Conservation (phyloP, 1,140 invertebrate genomes). For the Phortica variegata region DNA sequence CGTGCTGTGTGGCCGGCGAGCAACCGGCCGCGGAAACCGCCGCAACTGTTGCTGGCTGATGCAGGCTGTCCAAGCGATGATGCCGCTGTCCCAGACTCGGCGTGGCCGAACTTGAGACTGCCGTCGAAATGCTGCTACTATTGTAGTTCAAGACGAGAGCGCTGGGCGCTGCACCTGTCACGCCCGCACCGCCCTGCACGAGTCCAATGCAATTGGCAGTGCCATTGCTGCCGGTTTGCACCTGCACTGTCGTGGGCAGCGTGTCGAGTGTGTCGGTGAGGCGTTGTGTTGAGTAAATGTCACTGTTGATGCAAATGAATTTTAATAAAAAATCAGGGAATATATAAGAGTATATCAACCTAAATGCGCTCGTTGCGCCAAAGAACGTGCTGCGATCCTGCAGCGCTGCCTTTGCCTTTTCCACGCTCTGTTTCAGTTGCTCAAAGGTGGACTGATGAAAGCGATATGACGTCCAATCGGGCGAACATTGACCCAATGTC, state of each 20-base stretch:
- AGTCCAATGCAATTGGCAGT: slow-evolving; percentile 43
- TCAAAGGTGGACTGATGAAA: slow-evolving; percentile 81
- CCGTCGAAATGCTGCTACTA: slow-evolving; percentile 40
- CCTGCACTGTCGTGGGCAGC: slow-evolving; percentile 35
- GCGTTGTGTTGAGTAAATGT: slow-evolving; percentile 53
- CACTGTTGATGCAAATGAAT: slow-evolving; percentile 21
- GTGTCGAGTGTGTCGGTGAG: slow-evolving; percentile 49
- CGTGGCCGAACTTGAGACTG: slow-evolving; percentile 27
- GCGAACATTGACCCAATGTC: slow-evolving; percentile 57
- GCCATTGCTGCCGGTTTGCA: slow-evolving; percentile 27
- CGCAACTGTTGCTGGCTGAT: slow-evolving; percentile 20
- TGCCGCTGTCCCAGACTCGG: slow-evolving; percentile 30
- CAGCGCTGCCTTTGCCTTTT: slow-evolving; percentile 83
- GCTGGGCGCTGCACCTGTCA: slow-evolving; percentile 28
- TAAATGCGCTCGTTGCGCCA: slow-evolving; percentile 53
- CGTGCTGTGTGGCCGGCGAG: slow-evolving; percentile 46
- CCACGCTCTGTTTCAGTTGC: slow-evolving; percentile 83
- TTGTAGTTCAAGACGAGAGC: slow-evolving; percentile 48
- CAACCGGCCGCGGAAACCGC: slow-evolving; percentile 28
- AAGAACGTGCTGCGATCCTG: slow-evolving; percentile 60
- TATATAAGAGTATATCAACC: slow-evolving; percentile 23
- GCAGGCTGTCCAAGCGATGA: slow-evolving; percentile 45
- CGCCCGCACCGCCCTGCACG: slow-evolving; percentile 23
- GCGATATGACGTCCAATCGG: slow-evolving; percentile 72
- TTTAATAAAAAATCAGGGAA: neutral